These are phyloP conservation scores for Platichthys flesus DNA, from an alignment of 2,113 vertebrate genomes.

Conservation along the genomic window DNA sequence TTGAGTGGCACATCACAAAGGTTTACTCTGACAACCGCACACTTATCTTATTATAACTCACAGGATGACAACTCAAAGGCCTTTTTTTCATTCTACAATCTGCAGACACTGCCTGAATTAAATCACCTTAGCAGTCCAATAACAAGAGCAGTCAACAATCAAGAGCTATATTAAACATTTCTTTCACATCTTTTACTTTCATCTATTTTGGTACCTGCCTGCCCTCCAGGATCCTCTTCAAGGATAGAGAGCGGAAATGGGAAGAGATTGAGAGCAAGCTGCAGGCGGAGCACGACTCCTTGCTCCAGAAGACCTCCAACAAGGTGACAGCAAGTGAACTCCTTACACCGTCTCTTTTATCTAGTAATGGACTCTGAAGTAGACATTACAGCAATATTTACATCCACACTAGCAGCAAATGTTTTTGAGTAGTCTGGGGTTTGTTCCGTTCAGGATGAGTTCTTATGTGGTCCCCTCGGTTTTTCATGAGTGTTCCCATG, in stretches of 20 bases:
- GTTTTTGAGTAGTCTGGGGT: too few relatives aligned
- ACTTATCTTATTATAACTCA: slow-evolving; percentile 23
- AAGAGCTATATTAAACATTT: slow-evolving; percentile 21
- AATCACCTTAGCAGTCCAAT: slow-evolving; percentile 16
- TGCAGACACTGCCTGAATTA: background rate
- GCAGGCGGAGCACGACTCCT: slow-evolving; percentile 91
- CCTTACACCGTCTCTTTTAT: background rate
- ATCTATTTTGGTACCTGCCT: slow-evolving; percentile 55
- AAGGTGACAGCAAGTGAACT: slow-evolving; percentile 81
- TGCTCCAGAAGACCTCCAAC: slow-evolving; percentile 94
- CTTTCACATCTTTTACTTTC: slow-evolving; percentile 40
- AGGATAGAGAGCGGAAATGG: slow-evolving; percentile 96
- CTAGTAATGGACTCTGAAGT: background rate
- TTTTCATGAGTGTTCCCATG: too few relatives aligned
- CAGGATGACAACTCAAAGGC: slow-evolving; percentile 27
- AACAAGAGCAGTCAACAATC: background rate
- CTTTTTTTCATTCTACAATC: slow-evolving; percentile 4
- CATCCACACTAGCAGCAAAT: background rate
- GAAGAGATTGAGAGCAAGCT: slow-evolving; percentile 95
- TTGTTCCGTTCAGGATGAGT: too few relatives aligned
- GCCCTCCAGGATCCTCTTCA: slow-evolving; percentile 92
- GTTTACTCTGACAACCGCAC: slow-evolving; percentile 12
- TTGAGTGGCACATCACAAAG: slow-evolving; percentile 61
- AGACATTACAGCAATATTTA: background rate
- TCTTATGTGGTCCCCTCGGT: too few relatives aligned